These are phyloP conservation scores for Pelosia muscerda DNA, from an alignment of 2,888 invertebrate species.

Conservation along the genomic window DNA sequence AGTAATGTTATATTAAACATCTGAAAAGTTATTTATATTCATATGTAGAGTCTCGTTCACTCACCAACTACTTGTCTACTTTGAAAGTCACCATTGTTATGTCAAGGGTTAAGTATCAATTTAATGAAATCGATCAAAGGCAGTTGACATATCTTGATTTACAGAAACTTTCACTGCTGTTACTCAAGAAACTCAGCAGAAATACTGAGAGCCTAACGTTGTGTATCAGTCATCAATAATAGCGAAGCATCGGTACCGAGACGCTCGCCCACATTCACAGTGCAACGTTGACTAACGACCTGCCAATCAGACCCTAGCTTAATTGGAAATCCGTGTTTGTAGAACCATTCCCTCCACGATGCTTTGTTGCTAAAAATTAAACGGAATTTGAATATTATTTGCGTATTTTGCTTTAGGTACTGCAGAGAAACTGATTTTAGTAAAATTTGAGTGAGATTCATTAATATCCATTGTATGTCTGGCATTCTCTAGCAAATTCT, in stretches of 20 bases:
- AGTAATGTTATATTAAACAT: no score
- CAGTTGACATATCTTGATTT: background rate
- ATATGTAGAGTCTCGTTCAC: background rate
- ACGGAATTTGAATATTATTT: slow-evolving; percentile 56
- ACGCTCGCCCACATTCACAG: slow-evolving; percentile 76
- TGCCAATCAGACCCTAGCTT: slow-evolving; percentile 86
- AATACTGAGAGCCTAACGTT: slow-evolving; percentile 25
- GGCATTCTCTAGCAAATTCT: background rate
- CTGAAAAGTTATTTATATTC: no score
- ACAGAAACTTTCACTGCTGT: slow-evolving; percentile 4
- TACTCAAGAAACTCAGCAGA: slow-evolving; percentile 5
- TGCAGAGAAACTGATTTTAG: slow-evolving; percentile 13
- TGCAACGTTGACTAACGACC: slow-evolving; percentile 84
- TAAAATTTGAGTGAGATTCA: background rate
- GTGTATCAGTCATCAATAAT: slow-evolving; percentile 62
- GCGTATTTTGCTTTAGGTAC: slow-evolving; percentile 30
- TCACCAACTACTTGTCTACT: background rate
- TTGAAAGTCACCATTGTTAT: background rate
- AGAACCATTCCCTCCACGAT: slow-evolving; percentile 76
- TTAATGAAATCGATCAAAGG: background rate
- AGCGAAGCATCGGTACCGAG: slow-evolving; percentile 53
- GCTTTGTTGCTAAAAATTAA: slow-evolving; percentile 84
- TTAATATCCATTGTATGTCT: background rate
- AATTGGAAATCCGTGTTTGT: slow-evolving; percentile 87
- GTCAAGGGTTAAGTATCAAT: background rate